Evolutionary conservation across 2,113 vertebrate species (phyloP).

Genomic region (Turdus rufiventris): DNA sequence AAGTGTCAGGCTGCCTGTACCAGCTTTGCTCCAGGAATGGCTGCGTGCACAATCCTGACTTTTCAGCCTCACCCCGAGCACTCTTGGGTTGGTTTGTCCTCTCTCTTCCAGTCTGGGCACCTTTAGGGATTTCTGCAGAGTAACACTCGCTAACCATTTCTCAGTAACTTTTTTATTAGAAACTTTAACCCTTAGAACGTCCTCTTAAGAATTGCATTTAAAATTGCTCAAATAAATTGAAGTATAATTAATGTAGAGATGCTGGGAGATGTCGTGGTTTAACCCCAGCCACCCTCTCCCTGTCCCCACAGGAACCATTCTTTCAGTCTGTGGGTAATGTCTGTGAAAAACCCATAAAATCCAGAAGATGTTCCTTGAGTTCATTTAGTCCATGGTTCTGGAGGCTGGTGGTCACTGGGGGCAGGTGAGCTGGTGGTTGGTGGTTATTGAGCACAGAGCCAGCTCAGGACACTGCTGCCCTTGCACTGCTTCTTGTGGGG

Average conservation of each 20-base stretch:
- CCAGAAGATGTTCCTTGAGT: background rate
- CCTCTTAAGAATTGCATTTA: background rate
- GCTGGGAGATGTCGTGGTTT: background rate
- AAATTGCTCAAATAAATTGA: background rate
- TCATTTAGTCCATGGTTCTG: background rate
- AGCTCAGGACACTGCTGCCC: background rate
- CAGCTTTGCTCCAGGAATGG: background rate
- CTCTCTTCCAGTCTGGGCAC: background rate
- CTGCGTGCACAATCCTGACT: fast-evolving
- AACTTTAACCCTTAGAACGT: background rate
- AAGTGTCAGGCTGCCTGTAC: background rate
- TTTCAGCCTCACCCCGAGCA: background rate
- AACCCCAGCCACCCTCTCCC: background rate
- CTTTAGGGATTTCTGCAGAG: background rate
- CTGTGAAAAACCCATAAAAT: background rate
- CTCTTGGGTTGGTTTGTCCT: background rate
- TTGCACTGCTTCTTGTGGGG: background rate
- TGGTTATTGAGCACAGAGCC: background rate
- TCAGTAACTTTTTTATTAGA: background rate
- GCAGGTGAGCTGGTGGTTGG: background rate
- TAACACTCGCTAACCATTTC: background rate
- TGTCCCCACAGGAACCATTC: background rate
- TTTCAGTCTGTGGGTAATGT: no score
- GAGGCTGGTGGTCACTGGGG: background rate
- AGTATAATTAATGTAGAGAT: background rate